phyloP scores from a whole-genome alignment of 2,797 vertebrate genomes.

The Phylloscopus collybita region DNA sequence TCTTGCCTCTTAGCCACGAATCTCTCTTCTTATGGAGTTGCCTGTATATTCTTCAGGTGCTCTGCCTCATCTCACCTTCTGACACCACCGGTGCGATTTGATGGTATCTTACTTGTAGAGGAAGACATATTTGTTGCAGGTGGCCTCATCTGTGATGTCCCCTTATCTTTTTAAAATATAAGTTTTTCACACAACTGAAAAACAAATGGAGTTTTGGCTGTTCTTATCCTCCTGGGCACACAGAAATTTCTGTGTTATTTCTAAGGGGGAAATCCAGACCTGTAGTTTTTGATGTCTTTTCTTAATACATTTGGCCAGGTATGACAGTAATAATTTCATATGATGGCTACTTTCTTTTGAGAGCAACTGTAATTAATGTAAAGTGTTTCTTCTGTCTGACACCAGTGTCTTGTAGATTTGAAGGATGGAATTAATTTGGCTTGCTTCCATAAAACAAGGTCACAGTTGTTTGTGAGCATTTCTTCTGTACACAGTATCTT shows the following conservation, averaged over 20 bases:
- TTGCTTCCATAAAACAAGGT: neutral
- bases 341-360: neutral
- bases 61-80: neutral
- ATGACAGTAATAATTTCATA: neutral
- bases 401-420: neutral
- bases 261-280: neutral
- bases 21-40: neutral
- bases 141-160: neutral
- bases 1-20: neutral
- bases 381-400: neutral
- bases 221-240: neutral
- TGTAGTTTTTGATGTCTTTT: neutral
- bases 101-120: neutral
- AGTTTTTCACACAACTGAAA: neutral
- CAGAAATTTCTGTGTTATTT: neutral
- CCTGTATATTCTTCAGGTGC: neutral
- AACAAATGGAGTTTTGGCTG: neutral
- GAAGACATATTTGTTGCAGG: neutral
- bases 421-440: neutral
- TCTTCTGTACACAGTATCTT: neutral
- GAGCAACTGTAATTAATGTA: neutral
- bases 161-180: neutral
- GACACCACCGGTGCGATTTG: fast-evolving
- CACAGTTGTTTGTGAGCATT: neutral
- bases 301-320: neutral